phyloP scores from a whole-genome alignment of 2,888 invertebrate genomes.

The Abrostola triplasia region DNA sequence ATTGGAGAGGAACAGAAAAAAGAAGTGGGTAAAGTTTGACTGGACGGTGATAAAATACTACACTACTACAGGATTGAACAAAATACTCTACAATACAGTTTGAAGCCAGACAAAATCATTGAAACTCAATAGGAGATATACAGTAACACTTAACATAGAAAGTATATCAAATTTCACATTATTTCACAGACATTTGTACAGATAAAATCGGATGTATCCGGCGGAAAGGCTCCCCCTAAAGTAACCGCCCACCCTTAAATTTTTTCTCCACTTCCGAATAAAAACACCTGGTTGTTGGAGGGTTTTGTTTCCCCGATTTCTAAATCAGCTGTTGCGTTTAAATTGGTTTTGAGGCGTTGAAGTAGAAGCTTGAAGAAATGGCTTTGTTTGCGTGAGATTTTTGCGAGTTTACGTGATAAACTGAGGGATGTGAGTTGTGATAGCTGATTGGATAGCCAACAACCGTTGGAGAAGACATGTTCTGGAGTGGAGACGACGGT shows the following conservation, averaged over 20 bases:
- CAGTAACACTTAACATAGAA: conserved; percentile 1
- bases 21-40: no score
- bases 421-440: no score
- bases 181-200: conserved; percentile 27
- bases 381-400: no score
- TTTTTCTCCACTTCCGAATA: conserved; percentile 50
- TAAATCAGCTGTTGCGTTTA: conserved; percentile 19
- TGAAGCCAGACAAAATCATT: conserved; percentile 3
- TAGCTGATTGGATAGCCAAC: no score
- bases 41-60: no score
- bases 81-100: background rate
- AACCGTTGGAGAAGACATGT: no score
- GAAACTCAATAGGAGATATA: background rate
- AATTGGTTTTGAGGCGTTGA: background rate
- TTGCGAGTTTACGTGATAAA: no score
- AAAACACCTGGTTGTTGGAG: conserved; percentile 44
- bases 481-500: no score
- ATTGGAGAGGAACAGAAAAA: background rate
- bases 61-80: no score
- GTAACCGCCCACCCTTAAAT: conserved; percentile 21
- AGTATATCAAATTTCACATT: conserved; percentile 37
- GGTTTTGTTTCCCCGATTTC: conserved; percentile 9
- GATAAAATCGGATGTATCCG: conserved; percentile 53
- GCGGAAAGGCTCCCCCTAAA: conserved; percentile 41
- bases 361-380: background rate